phyloP scores from a whole-genome alignment of 1,140 invertebrate genomes.

The Bombus terrestris region DNA sequence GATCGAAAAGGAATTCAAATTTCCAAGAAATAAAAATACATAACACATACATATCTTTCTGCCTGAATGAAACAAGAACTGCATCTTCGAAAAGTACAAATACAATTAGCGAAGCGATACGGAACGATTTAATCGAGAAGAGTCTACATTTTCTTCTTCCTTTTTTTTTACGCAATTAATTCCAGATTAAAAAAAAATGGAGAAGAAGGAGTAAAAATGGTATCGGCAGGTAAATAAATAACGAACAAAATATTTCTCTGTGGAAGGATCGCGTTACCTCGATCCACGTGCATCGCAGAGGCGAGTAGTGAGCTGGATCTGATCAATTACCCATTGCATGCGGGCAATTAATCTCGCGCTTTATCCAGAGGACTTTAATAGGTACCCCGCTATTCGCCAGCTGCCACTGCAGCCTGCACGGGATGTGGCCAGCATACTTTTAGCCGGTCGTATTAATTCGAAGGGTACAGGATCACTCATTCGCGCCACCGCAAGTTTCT shows the following conservation, averaged over 20 bases:
- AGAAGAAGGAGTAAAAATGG: not conserved
- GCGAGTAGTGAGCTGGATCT: conserved; percentile 62
- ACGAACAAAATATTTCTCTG: not conserved
- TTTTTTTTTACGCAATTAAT: not conserved
- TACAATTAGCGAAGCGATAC: no score
- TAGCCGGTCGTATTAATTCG: conserved; percentile 46
- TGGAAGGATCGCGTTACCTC: conserved; percentile 22
- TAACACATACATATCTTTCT: no score
- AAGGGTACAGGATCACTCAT: conserved; percentile 33
- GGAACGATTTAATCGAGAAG: no score
- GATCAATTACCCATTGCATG: conserved; percentile 69
- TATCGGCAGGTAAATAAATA: not conserved
- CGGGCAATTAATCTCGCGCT: conserved; percentile 68
- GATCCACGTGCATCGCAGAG: conserved; percentile 35
- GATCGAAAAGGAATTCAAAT: no score
- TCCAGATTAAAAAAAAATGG: not conserved
- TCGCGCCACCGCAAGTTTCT: conserved; percentile 13
- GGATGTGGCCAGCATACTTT: conserved; percentile 52
- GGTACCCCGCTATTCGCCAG: conserved; percentile 67
- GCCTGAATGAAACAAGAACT: no score
- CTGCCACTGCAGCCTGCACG: conserved; percentile 61
- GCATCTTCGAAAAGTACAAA: no score
- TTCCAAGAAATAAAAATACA: no score
- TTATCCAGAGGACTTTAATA: conserved; percentile 70
- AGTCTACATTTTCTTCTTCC: no score